Evolutionary conservation across 1,140 invertebrate species (phyloP).

Genomic region (Helicoverpa zea): DNA sequence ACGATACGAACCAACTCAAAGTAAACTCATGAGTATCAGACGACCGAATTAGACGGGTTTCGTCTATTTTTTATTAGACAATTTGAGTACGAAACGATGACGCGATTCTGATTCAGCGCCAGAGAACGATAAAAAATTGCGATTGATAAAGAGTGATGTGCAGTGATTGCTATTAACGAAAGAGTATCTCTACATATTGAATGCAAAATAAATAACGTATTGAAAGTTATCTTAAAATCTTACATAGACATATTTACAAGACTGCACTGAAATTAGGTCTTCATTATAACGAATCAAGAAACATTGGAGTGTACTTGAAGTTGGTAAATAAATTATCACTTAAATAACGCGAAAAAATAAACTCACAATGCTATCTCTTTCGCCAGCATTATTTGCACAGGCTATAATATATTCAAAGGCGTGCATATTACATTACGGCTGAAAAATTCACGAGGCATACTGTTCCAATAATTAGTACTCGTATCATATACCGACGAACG

Average conservation of each 20-base stretch:
- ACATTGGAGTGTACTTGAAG: neutral
- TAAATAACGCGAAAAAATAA: neutral
- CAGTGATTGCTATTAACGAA: too few species aligned
- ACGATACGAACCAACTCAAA: neutral
- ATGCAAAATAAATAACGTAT: too few species aligned
- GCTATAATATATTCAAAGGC: conserved; percentile 21
- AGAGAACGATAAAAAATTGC: neutral
- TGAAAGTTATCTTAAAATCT: too few species aligned
- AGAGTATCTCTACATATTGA: too few species aligned
- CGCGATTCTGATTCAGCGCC: conserved; percentile 18
- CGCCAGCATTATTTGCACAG: neutral
- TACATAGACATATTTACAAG: neutral
- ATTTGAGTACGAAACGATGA: neutral
- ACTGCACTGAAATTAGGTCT: neutral
- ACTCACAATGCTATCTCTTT: conserved; percentile 27
- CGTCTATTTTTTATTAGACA: neutral
- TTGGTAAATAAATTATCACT: neutral
- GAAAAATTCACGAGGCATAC: conserved; percentile 13
- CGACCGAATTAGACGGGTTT: conserved; percentile 27
- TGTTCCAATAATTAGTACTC: conserved; percentile 41
- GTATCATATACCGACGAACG: conserved; percentile 58
- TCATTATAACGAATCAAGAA: neutral
- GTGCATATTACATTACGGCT: conserved; percentile 6
- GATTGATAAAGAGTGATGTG: too few species aligned
- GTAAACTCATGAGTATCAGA: conserved; percentile 26